Percentiles rank a stretch among this genome's conserved stretches.
Conservation (phyloP, 2,113 vertebrate species). For the Suncus etruscus region DNA sequence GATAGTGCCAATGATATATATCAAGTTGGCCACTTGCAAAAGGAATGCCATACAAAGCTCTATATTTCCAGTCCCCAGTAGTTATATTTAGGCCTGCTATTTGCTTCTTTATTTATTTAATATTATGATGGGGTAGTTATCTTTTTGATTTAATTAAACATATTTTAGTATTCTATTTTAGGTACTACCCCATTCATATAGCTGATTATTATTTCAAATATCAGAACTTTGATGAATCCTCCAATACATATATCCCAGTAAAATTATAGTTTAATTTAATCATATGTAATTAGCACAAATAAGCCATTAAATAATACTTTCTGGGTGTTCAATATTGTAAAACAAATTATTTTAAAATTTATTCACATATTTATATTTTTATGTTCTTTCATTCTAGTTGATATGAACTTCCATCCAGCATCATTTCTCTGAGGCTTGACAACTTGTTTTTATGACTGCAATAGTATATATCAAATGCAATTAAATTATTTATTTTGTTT, state of each 20-base stretch:
- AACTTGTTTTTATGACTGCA: neutral
- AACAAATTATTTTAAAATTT: neutral
- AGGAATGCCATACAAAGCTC: no score
- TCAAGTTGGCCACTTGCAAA: no score
- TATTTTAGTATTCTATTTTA: neutral
- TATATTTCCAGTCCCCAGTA: no score
- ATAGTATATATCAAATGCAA: neutral
- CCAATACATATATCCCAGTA: neutral
- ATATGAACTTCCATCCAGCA: neutral
- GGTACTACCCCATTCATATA: neutral
- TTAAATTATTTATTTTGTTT: neutral
- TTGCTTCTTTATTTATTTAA: neutral
- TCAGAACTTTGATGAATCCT: neutral
- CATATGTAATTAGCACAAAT: neutral
- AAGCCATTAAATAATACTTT: no score
- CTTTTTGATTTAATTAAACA: neutral
- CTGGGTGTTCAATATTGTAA: neutral
- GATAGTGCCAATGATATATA: no score
- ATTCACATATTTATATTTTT: neutral
- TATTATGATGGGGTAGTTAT: neutral
- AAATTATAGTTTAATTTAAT: neutral
- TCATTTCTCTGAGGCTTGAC: neutral
- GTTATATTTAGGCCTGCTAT: neutral
- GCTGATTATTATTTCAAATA: slow-evolving; percentile 1
- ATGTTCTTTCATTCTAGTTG: neutral